phyloP scores from a whole-genome alignment of 64 coral and sea anemone genomes.

The Pachyseris speciosa region DNA sequence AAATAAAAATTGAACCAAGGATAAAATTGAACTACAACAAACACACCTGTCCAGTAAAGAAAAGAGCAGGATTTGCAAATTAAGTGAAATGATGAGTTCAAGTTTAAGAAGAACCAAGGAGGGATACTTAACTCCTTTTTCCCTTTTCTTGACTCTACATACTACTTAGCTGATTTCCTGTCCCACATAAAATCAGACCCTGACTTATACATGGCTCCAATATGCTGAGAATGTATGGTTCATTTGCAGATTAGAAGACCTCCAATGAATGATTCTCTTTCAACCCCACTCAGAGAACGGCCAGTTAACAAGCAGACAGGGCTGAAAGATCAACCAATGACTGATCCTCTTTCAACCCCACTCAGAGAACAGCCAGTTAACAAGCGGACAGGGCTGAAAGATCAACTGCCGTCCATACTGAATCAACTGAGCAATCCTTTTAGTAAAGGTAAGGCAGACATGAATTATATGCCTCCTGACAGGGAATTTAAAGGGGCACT shows the following conservation, averaged over 20 bases:
- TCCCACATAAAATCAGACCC: not conserved
- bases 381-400: not conserved
- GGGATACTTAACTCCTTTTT: too few relatives aligned
- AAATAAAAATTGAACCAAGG: too few relatives aligned
- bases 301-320: slow-evolving; percentile 8
- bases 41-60: too few relatives aligned
- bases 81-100: too few relatives aligned
- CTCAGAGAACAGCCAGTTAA: slow-evolving; percentile 44
- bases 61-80: too few relatives aligned
- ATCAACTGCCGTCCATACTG: not conserved
- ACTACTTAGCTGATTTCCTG: too few relatives aligned
- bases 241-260: not conserved
- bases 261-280: not conserved
- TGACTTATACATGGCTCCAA: not conserved
- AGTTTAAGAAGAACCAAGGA: too few relatives aligned
- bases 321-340: slow-evolving; percentile 21
- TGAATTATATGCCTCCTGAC: too few relatives aligned
- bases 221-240: not conserved
- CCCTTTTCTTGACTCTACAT: too few relatives aligned
- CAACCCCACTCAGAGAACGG: slow-evolving; percentile 54
- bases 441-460: slow-evolving; percentile 20
- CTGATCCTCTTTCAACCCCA: slow-evolving; percentile 28
- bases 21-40: too few relatives aligned
- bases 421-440: not conserved
- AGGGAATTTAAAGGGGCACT: too few relatives aligned